Evolutionary conservation across 2,113 vertebrate genomes (phyloP), one percentile per base, ranked within the genome.

Genomic region (Poecile atricapillus): DNA sequence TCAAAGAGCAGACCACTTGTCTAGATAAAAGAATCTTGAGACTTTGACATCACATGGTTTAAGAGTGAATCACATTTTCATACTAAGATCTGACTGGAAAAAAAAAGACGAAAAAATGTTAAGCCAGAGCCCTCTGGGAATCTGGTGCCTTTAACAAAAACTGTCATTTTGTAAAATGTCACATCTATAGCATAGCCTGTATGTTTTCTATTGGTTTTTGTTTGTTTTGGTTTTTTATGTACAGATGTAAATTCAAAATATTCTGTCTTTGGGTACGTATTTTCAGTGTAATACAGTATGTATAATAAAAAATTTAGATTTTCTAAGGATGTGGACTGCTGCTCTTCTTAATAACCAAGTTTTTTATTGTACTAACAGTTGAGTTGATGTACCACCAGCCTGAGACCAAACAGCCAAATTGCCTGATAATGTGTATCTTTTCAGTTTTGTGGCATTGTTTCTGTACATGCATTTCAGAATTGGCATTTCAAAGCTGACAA

Each of bases 271-370:
- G 83, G 95, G 96, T 89, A 85, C 91, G 93, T 95, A 97, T 97
- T 97, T 97, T 96, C 97, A 94, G 79, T 97, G 97, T 97, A 97
- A 97, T 95, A 95, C 96, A 74, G 69, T 94, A 96, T 97, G 96
- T 96, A 97, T 90, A 94, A 98, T 98, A 98, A 98, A 98, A 90
- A 97, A 84, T 96, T 78, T 93, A 97, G 97, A 96, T 98, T 98
- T 98, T 98, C 92, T 98, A 98, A 97, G 95, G 91, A 96, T 87
- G 68, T 37, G 17, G 80, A 49, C 60, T 81, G 52, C 28, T 70
- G 11, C 3, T 88, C 1, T 76, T 53, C 33, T 87, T 79, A 64
- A 67, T 70, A 59, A 60, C 58, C 28, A 30, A 81, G 22, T 49
- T 77, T 10, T 2, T 2, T 55, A 4, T 46, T 64, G 20, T 78